Base-by-base conservation (phyloP, 2,888 invertebrate genomes). In the Spodoptera exigua region DNA sequence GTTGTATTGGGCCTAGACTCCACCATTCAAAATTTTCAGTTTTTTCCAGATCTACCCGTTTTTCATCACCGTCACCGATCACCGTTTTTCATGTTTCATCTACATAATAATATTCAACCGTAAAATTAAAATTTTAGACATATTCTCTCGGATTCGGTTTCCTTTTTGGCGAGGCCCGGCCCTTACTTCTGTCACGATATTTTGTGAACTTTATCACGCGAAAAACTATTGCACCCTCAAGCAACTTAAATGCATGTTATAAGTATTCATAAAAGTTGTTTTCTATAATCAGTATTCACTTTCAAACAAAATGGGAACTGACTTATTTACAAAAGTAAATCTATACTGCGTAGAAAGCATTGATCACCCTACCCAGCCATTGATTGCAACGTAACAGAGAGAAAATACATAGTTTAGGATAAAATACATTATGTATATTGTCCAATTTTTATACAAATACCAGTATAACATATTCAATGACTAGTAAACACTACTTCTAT, bases 141-240 rank as follows among this genome's bases (percentile, higher is more conserved):
- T n/a, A n/a, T n/a, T n/a, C n/a, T n/a, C n/a, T n/a, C n/a, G n/a
- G n/a, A n/a, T n/a, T n/a, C n/a, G n/a, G 7, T 27, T 9, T 7
- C 27, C 27, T 27, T 9, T 27, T 27, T 27, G 27, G 27, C 9
- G 27, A 7, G 27, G 27, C 9, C 27, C 27, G 4, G 7, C 27
- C 27, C 7, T 27, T 27, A 27, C 27, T 32, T 47, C 21, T 41
- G 46, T 57, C 40, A 45, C 48, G 9, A 56, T 59, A 69, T 40
- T 52, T 60, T 62, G 68, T 67, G 54, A 71, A 61, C 65, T 48
- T 48, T 56, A 51, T 66, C 39, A 54, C 34, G 55, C 47, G 0
- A 62, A n/a, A n/a, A n/a, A 46, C 53, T 62, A 71, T 68, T 68
- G 59, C 61, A 76, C 60, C 58, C 35, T 44, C 41, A 59, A 57